Evolutionary conservation across 1,140 invertebrate genomes (phyloP), one percentile per base, ranked within the genome.

Genomic region (Lasaia peninsularis): DNA sequence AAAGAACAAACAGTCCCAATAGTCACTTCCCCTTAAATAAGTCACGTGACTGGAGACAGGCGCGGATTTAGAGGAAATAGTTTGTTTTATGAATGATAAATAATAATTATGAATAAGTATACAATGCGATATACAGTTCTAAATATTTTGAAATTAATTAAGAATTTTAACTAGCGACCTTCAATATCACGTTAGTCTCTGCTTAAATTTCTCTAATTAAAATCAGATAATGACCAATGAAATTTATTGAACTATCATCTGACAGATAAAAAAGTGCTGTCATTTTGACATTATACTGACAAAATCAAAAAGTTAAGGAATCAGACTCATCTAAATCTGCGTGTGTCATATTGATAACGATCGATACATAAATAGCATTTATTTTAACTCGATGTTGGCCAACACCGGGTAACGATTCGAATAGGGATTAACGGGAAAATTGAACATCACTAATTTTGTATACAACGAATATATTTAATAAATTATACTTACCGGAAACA

Each of bases 311-410:
- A 28, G 8, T 28, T 28, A 4, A 7, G 8, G 8, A 28, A 24
- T 14, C 32, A 8, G 20, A 6, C 7, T 44, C 21, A 35, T 35
- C 33, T 24, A 53, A 35, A 48, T 20, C 35, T 2, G 3, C 21
- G 21, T 14, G 12, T 20, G 21, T 58, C 20, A 69, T 28, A 67
- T 65, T 62, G 67, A 71, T 65, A 56, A 78, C 80, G 80, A 85
- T 74, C 79, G 79, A 84, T 80, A 71, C 71, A 72, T 83, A 68
- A 78, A 79, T 84, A 88, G 85, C 85, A 88, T 88, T 88, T 88
- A 86, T 78, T 84, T 73, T 73, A 70, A 55, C 64, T 59, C 76
- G 72, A 65, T 78, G 75, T 80, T 80, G 85, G 83, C 81, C 83
- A 84, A 80, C 72, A 75, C 73, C 73, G 82, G 72, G 66, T 53